Conservation (phyloP, 2,113 vertebrate species). For the Orcinus orca region DNA sequence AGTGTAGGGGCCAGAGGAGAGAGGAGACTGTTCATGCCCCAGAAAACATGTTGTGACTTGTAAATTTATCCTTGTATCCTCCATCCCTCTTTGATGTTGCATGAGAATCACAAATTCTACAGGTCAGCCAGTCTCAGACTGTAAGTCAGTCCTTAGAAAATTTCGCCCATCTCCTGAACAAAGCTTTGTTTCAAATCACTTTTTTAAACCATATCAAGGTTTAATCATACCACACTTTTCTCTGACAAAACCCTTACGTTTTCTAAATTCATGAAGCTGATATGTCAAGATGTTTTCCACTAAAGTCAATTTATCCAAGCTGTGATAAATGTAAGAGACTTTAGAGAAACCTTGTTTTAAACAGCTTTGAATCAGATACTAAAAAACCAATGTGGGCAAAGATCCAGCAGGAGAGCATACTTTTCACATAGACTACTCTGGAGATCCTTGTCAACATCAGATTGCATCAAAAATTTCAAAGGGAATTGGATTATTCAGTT, state of each 20-base stretch:
- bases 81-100: not conserved
- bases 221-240: slow-evolving; percentile 26
- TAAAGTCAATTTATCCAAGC: slow-evolving; percentile 37
- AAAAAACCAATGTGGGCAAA: not conserved
- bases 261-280: slow-evolving; percentile 11
- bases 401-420: slow-evolving; percentile 4
- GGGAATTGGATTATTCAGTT: slow-evolving; percentile 62
- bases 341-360: not conserved
- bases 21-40: slow-evolving; percentile 32
- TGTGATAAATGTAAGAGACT: not conserved
- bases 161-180: not conserved
- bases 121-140: not conserved
- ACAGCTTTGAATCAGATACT: slow-evolving; percentile 24
- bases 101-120: not conserved
- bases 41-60: slow-evolving; percentile 46
- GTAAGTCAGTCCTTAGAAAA: slow-evolving; percentile 35
- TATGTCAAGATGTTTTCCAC: slow-evolving; percentile 27
- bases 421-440: slow-evolving; percentile 19
- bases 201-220: not conserved
- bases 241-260: slow-evolving; percentile 6
- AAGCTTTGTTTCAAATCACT: slow-evolving; percentile 26
- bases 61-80: not conserved
- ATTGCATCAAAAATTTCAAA: slow-evolving; percentile 66
- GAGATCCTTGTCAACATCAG: slow-evolving; percentile 46
- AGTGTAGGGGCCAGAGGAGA: not conserved